A percentile compares a stretch with the other conserved stretches of the same genome.
Conservation (phyloP, 1,140 invertebrate genomes). For the Meloidogyne exigua region DNA sequence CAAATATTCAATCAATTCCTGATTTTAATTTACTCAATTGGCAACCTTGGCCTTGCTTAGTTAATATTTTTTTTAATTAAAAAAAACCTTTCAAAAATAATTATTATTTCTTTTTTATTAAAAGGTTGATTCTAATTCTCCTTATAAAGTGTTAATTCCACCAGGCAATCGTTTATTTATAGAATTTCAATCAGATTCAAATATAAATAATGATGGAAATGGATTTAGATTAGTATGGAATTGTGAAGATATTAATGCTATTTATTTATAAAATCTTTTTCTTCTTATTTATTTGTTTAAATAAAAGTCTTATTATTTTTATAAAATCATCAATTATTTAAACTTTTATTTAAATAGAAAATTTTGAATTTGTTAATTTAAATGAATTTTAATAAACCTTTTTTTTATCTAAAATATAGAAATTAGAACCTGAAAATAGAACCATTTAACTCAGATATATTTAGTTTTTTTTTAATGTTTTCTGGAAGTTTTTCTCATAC, state of each 20-base stretch:
- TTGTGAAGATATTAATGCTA: slow-evolving; percentile 33
- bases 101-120: background rate
- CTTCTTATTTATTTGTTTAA: too few relatives aligned
- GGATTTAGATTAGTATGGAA: slow-evolving; percentile 49
- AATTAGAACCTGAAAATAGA: too few relatives aligned
- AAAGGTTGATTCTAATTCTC: slow-evolving; percentile 18
- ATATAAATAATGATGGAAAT: slow-evolving; percentile 42
- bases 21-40: slow-evolving; percentile 31
- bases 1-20: background rate
- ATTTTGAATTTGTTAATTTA: too few relatives aligned
- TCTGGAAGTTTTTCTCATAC: too few relatives aligned
- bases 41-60: slow-evolving; percentile 32
- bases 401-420: too few relatives aligned
- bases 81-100: background rate
- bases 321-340: too few relatives aligned
- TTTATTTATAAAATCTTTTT: background rate
- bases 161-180: slow-evolving; percentile 23
- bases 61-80: slow-evolving; percentile 4
- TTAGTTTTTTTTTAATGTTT: too few relatives aligned
- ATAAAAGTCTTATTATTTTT: too few relatives aligned
- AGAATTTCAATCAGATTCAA: slow-evolving; percentile 36
- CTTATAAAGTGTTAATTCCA: slow-evolving; percentile 29
- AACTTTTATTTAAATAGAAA: too few relatives aligned
- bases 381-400: too few relatives aligned
- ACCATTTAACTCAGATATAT: too few relatives aligned